Evolutionary conservation across 2,113 vertebrate genomes (phyloP), one percentile per base, ranked within the genome.

Genomic region (Planiliza haematocheilus): DNA sequence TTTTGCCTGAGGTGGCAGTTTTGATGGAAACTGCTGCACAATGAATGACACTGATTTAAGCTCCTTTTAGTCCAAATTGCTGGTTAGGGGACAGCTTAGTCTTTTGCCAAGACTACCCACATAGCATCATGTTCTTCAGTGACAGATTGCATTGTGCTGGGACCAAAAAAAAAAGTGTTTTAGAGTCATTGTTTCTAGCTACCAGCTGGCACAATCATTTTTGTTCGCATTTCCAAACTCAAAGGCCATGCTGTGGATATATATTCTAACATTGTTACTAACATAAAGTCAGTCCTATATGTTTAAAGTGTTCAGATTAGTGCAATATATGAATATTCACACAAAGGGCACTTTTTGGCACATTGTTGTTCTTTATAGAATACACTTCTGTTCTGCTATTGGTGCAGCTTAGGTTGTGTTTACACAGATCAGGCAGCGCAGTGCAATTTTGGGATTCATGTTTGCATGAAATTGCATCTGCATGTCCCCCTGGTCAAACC

Each of bases 171-270:
- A 60, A 52, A 24, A 21, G 18, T 21, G 37, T 60, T 87, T 81
- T 69, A 21, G 81, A 68, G 50, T 62, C 72, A 71, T 51, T 48
- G 41, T 45, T 18, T 75, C 64, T 21, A 77, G 80, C 72, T 86
- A 64, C 86, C 86, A 90, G 82, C 70, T 91, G 88, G 86, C 82
- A 65, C 49, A 55, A 67, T 65, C 13, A 66, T 79, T 76, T 70
- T 82, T 65, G 20, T 78, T 81, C 74, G 51, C 16, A 60, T 70
- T 63, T 65, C 17, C 20, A 37, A 66, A 64, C 41, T 77, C 45
- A 73, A 70, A 78, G 37, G 12, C 13, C 14, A n/a, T 45, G n/a
- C 43, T 30, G n/a, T 30, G 24, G 24, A 5, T 30, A 30, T 30
- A 30, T 30, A 30, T 30, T 30, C 24, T 30, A 30, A 30, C 5